Conservation (phyloP, 2,888 invertebrate genomes). For the Gonocerus acuteangulatus region DNA sequence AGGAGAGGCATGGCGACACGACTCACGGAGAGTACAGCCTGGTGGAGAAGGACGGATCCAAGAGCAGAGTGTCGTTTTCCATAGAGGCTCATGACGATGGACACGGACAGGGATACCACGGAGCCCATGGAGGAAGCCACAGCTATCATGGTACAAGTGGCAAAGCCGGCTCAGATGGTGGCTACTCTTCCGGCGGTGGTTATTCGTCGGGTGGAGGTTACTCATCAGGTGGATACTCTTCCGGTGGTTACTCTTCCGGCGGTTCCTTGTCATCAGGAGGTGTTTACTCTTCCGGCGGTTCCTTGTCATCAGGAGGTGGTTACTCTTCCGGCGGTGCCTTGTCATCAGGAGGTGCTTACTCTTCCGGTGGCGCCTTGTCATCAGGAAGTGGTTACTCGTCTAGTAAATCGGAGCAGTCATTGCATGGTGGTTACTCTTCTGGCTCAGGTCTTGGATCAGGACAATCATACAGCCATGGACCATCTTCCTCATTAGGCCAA, state of each 20-base stretch:
- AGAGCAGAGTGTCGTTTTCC: slow-evolving; percentile 5
- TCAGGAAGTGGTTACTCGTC: too few relatives aligned
- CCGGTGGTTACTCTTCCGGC: not conserved
- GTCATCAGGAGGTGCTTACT: not conserved
- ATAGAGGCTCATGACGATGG: slow-evolving; percentile 1
- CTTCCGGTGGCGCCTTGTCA: not conserved
- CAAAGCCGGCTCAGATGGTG: not conserved
- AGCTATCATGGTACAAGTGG: not conserved
- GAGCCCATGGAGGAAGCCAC: not conserved
- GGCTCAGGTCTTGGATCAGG: not conserved
- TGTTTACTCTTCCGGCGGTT: not conserved
- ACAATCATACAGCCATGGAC: not conserved
- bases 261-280: not conserved
- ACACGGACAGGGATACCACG: slow-evolving; percentile 10
- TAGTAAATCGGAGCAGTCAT: too few relatives aligned
- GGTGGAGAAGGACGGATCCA: slow-evolving; percentile 14
- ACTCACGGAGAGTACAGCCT: slow-evolving; percentile 13
- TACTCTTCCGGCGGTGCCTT: not conserved
- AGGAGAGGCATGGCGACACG: slow-evolving; percentile 9
- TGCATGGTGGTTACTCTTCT: not conserved
- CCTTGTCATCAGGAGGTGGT: not conserved
- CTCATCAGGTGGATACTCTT: not conserved
- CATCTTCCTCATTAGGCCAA: not conserved
- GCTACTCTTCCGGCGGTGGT: not conserved
- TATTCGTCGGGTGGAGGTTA: not conserved